Evolutionary conservation across 1,140 invertebrate species (phyloP).

Genomic region (Oncopodura yosiiana): DNA sequence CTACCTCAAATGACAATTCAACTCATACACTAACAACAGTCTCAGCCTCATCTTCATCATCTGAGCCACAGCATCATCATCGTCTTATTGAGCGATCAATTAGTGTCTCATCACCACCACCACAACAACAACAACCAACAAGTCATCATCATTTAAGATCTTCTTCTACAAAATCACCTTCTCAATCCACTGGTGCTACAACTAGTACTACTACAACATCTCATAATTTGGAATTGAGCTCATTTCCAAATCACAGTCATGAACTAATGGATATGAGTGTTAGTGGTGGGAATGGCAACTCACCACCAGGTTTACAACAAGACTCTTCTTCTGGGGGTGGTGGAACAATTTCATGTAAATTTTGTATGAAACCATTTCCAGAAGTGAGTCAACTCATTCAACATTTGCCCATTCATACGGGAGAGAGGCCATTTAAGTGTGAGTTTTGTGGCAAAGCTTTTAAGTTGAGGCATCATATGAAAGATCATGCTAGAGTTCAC

Average conservation of each 20-base stretch:
- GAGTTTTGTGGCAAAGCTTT: conserved; percentile 40
- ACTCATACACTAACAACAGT: conserved; percentile 1
- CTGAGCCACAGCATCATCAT: conserved; percentile 41
- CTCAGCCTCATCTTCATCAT: conserved; percentile 22
- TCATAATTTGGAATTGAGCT: no score
- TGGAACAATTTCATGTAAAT: conserved; percentile 69
- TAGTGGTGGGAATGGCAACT: conserved; percentile 6
- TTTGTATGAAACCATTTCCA: conserved; percentile 78
- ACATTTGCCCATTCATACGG: conserved; percentile 76
- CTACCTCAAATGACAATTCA: conserved; percentile 21
- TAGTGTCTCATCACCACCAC: no score
- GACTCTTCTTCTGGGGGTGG: conserved; percentile 35
- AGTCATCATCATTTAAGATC: no score
- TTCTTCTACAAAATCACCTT: no score
- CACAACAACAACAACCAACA: no score
- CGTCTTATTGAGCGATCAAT: no score
- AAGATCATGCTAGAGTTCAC: conserved; percentile 73
- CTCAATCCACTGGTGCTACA: no score
- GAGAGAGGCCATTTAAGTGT: conserved; percentile 55
- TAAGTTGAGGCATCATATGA: conserved; percentile 82
- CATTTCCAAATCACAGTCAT: conserved; percentile 1
- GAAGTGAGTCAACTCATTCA: conserved; percentile 74
- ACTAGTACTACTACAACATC: background rate
- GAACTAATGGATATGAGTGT: conserved; percentile 3
- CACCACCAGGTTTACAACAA: conserved; percentile 34